Evolutionary conservation across 1,140 invertebrate species (phyloP).

Genomic region (Drosophila nasuta): DNA sequence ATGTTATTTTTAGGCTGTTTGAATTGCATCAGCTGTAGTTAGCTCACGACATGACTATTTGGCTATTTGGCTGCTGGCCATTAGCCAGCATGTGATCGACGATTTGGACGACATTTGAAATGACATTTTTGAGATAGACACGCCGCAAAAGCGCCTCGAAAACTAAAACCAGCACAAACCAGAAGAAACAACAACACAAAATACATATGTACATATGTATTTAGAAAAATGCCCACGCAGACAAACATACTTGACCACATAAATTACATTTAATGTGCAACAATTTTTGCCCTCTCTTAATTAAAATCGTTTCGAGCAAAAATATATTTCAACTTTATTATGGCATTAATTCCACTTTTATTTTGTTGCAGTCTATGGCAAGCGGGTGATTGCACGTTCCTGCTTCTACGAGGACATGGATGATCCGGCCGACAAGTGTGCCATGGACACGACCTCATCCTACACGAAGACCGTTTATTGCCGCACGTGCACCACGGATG

Average conservation of each 20-base stretch:
- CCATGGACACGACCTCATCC: conserved; percentile 80
- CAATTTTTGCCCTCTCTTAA: conserved; percentile 45
- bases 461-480: conserved; percentile 84
- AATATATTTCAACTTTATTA: conserved; percentile 47
- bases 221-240: conserved; percentile 55
- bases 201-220: no score
- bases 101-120: conserved; percentile 60
- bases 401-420: conserved; percentile 84
- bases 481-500: conserved; percentile 83
- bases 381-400: conserved; percentile 80
- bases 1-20: conserved; percentile 5
- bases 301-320: conserved; percentile 54
- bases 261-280: conserved; percentile 54
- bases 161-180: conserved; percentile 16
- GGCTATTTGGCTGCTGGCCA: conserved; percentile 32
- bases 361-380: conserved; percentile 77
- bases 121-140: conserved; percentile 64
- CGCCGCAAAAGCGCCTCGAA: conserved; percentile 18
- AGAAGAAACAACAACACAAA: conserved; percentile 12
- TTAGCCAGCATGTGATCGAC: conserved; percentile 47
- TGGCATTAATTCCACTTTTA: conserved; percentile 4
- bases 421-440: conserved; percentile 79
- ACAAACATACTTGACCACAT: conserved; percentile 31
- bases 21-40: conserved; percentile 45
- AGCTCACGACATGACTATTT: conserved; percentile 33